Evolutionary conservation across 2,888 invertebrate species (phyloP), one percentile per base, ranked within the genome.

Genomic region (Apotomis turbidana): DNA sequence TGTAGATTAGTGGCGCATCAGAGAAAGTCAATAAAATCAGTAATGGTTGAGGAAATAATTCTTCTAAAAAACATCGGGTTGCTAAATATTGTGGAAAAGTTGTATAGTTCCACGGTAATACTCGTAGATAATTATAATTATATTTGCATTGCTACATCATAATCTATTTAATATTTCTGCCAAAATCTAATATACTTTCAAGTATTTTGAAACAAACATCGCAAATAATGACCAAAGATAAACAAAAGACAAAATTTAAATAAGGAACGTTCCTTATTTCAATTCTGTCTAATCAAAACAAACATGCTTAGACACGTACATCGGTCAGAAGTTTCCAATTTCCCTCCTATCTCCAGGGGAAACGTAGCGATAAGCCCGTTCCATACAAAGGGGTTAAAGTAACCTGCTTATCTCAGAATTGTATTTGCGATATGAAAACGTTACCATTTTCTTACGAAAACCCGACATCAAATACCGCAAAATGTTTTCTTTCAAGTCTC

Each of bases 361-460:
- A 54, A 61, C 27, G n/a, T n/a, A 55, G 38, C 51, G 57, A 71
- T 61, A 71, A 68, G 57, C 36, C n/a, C 54, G 51, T 63, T 49
- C 57, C 58, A 36, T 44, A 68, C 61, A 71, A 68, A 71, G 51
- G 57, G 41, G 67, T 57, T 57, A 36, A 61, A 62, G 61, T 57
- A 68, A 71, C 61, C 54, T 54, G 58, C 49, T 71, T 71, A 71
- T 71, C 61, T 68, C 51, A 59, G 57, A 74, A 70, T 73, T 68
- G 74, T 74, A 70, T 70, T 70, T 70, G 52, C 60, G 66, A 70
- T 70, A 70, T 73, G 68, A 73, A 68, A 74, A 66, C 57, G 67
- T 54, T 67, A 73, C 68, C 51, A 49, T 73, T 70, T 70, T 74
- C 58, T 41, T 46, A 61, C 60, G 49, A 52, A 59, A 73, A 73